Percentiles rank a stretch among this genome's conserved stretches.
phyloP scores from a whole-genome alignment of 2,797 vertebrate species.

The Agapornis canus region DNA sequence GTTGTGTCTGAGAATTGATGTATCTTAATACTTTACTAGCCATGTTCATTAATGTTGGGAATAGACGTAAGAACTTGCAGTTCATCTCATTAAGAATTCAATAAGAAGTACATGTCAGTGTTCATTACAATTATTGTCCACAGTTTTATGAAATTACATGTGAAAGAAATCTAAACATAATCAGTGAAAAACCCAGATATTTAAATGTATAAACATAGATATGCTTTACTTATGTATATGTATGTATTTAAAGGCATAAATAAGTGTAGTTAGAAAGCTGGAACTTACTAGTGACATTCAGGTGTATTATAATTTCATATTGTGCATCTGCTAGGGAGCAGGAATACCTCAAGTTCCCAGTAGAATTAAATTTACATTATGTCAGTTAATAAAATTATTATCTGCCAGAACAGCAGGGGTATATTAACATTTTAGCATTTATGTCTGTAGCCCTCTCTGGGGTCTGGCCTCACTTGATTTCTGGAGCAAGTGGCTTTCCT shows the following conservation, averaged over 20 bases:
- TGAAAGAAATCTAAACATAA: not conserved
- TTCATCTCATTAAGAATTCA: not conserved
- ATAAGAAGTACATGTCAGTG: not conserved
- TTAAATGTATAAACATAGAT: not conserved
- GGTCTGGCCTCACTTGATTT: not conserved
- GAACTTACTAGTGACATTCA: not conserved
- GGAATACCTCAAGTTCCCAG: not conserved
- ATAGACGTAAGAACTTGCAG: not conserved
- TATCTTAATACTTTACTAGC: not conserved
- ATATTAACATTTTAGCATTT: not conserved
- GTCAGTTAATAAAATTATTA: not conserved
- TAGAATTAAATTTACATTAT: not conserved
- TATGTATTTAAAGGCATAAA: not conserved
- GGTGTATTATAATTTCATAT: not conserved
- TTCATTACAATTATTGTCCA: not conserved
- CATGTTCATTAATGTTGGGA: not conserved
- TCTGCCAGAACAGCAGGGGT: not conserved
- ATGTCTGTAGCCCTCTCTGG: not conserved
- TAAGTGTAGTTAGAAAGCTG: not conserved
- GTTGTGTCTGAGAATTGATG: not conserved
- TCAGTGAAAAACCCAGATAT: fast-evolving
- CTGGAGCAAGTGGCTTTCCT: not conserved
- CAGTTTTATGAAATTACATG: not conserved
- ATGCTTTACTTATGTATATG: not conserved
- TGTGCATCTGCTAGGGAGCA: not conserved